These are phyloP conservation scores for Ciconia nigra DNA, from an alignment of 2,797 vertebrate genomes.

Conservation along the genomic window DNA sequence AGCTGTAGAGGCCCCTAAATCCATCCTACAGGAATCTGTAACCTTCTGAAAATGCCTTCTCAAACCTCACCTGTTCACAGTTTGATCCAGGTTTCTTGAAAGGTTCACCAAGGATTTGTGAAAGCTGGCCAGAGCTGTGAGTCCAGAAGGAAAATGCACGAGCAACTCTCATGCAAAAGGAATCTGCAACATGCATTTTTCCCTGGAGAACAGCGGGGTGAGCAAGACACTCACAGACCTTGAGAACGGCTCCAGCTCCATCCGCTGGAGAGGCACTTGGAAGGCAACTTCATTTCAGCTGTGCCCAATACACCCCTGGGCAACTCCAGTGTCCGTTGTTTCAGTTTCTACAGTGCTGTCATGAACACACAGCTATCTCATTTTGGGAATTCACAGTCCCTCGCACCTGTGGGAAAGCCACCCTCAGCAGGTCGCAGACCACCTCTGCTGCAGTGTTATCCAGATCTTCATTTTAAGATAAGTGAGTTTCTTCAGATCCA, in stretches of 20 bases:
- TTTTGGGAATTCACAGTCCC: background rate
- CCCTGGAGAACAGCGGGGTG: rapidly evolving
- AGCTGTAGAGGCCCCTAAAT: background rate
- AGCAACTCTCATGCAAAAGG: background rate
- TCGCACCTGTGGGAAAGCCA: background rate
- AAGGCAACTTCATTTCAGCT: background rate
- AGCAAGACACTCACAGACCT: background rate
- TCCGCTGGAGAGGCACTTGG: background rate
- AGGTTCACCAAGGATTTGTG: background rate
- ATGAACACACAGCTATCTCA: background rate
- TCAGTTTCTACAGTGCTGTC: background rate
- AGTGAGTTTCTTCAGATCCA: background rate
- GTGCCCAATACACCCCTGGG: background rate
- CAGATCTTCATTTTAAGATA: background rate
- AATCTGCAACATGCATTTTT: background rate
- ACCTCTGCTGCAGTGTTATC: background rate
- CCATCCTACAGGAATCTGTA: background rate
- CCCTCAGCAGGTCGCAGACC: background rate
- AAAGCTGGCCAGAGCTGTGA: background rate
- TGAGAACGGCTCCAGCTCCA: background rate
- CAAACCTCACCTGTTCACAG: background rate
- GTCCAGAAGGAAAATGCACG: background rate
- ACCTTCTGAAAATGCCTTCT: background rate
- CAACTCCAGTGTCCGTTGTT: background rate
- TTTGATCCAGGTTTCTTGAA: background rate